Base-by-base conservation (phyloP, 1,140 invertebrate genomes). In the Amphibalanus amphitrite region DNA sequence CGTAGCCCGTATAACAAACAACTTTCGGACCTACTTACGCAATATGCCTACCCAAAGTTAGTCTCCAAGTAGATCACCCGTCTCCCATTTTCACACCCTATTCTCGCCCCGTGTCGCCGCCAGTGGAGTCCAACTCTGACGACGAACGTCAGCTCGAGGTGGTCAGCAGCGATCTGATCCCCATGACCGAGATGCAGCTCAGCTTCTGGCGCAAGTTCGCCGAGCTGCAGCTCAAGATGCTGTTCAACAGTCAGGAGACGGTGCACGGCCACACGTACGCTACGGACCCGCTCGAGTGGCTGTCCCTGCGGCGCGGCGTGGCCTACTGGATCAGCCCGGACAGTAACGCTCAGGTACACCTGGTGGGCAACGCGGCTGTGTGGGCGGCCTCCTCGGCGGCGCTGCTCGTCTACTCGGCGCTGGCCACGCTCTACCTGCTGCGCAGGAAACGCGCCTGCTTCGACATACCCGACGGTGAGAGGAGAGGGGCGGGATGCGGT, bases 191-290 rank as follows among this genome's bases (percentile, higher is more conserved):
- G 13, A 59, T 59, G 47, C 83, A 84, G 33, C 80, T 97, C 1
- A 86, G 87, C 3, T 97, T 97, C 81, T 93, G 90, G 89, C 85
- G 90, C 74, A 97, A 97, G 81, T 89, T 97, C 76, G 79, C 84
- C 69, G 95, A 98, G 80, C 82, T 98, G 26, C 93, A 97, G 79
- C 86, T 89, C 74, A 97, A 96, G 82, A 97, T 97, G 93, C 79
- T 95, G n/a, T 87, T 90, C 76, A 84, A 87, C 69, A 85, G 87
- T 65, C 89, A 91, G 77, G 88, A 88, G 74, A 84, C 78, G 67
- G 80, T 93, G 23, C 87, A 88, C 75, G 91, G 90, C 76, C 94
- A 97, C 78, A 94, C 96, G 89, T 97, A 95, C 79, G 92, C 91
- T 69, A 94, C 91, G 69, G 87, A 88, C 75, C 93, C 93, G 0